Evolutionary conservation across 1,140 invertebrate species (phyloP).

Genomic region (Zaprionus davidi): DNA sequence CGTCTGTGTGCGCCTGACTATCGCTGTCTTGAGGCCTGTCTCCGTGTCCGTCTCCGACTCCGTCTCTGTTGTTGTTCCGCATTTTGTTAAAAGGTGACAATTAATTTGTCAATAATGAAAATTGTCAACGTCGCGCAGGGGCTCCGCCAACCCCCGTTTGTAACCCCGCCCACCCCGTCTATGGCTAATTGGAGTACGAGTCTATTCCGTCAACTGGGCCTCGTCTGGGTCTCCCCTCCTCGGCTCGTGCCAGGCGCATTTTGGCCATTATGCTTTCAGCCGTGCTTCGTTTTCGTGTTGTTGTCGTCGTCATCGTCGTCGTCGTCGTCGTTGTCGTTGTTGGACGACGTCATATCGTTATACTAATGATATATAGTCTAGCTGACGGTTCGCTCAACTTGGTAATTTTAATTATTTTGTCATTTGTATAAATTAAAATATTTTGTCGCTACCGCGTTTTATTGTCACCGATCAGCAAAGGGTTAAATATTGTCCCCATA

Average conservation of each 20-base stretch:
- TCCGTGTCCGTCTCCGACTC: neutral
- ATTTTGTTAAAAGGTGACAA: conserved; percentile 82
- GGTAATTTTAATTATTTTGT: conserved; percentile 80
- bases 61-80: conserved; percentile 38
- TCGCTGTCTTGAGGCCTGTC: conserved; percentile 24
- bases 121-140: conserved; percentile 53
- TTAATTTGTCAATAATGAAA: conserved; percentile 81
- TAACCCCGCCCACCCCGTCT: neutral
- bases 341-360: conserved; percentile 43
- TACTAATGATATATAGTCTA: conserved; percentile 74
- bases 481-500: conserved; percentile 25
- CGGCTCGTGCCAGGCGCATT: conserved; percentile 51
- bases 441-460: conserved; percentile 41
- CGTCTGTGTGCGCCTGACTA: conserved; percentile 2
- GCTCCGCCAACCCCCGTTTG: neutral
- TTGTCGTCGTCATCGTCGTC: neutral
- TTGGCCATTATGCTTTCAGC: conserved; percentile 50
- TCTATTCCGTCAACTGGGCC: conserved; percentile 14
- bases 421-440: conserved; percentile 83
- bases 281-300: conserved; percentile 32
- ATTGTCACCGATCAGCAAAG: conserved; percentile 20
- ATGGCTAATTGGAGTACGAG: conserved; percentile 22
- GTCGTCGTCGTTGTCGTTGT: neutral
- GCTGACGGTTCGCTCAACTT: conserved; percentile 52
- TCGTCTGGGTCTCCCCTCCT: neutral